A percentile compares a stretch with the other conserved stretches of the same genome.
These are phyloP conservation scores for Zosterops hypoxanthus DNA, from an alignment of 2,113 vertebrate species.

Conservation along the genomic window DNA sequence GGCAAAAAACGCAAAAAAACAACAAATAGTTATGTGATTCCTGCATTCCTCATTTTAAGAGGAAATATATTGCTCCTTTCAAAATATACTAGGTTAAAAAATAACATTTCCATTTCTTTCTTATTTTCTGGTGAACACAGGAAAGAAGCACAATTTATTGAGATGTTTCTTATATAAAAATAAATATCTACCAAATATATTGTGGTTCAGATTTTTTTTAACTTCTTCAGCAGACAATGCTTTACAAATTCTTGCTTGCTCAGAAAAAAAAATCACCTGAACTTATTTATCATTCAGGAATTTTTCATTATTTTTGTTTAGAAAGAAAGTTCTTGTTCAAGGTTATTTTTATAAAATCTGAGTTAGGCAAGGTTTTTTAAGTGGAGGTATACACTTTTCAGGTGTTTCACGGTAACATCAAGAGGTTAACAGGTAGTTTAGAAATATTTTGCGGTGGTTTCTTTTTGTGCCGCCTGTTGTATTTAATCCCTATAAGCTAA, in stretches of 20 bases:
- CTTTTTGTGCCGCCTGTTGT: background rate
- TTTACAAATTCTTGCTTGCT: background rate
- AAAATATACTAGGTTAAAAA: background rate
- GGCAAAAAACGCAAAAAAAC: background rate
- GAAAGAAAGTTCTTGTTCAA: background rate
- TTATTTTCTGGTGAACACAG: background rate
- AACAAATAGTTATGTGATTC: background rate
- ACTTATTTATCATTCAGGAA: background rate
- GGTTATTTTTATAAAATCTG: background rate
- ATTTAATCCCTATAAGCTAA: background rate
- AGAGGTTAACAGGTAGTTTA: background rate
- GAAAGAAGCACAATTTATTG: background rate
- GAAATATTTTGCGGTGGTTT: background rate
- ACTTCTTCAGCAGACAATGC: background rate
- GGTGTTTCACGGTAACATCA: background rate
- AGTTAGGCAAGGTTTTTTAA: background rate
- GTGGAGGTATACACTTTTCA: background rate
- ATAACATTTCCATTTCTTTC: background rate
- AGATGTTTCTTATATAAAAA: background rate
- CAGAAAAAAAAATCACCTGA: background rate
- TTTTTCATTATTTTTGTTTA: background rate
- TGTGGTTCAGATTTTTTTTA: background rate
- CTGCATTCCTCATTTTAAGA: background rate
- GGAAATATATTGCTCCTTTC: background rate
- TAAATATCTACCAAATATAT: background rate